Evolutionary conservation across 2,797 vertebrate species (phyloP).

Genomic region (Eutrigla gurnardus): DNA sequence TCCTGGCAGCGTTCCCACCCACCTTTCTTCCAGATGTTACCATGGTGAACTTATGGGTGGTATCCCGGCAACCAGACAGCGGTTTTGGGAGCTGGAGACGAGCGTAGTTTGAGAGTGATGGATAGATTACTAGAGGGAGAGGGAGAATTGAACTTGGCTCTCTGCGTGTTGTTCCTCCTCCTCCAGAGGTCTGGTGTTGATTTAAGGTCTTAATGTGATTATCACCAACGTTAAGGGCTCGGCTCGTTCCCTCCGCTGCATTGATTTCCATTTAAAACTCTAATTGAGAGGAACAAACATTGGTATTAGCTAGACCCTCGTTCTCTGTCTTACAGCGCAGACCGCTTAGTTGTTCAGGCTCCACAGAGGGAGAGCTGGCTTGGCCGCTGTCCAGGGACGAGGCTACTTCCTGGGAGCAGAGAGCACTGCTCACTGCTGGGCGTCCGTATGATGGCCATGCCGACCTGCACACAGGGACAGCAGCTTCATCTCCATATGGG

Average conservation of each 20-base stretch:
- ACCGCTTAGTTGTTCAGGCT: conserved; percentile 56
- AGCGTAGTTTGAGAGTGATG: conserved; percentile 73
- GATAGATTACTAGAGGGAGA: conserved; percentile 74
- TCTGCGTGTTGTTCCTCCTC: conserved; percentile 74
- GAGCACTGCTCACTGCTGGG: too few relatives aligned
- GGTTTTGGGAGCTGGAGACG: conserved; percentile 77
- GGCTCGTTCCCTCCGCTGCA: conserved; percentile 81
- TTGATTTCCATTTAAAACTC: conserved; percentile 88
- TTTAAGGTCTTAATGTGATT: conserved; percentile 84
- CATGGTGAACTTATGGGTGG: conserved; percentile 84
- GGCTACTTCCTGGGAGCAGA: conserved; percentile 58
- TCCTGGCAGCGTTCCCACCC: conserved; percentile 84
- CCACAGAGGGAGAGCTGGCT: conserved; percentile 45
- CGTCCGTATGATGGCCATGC: too few relatives aligned
- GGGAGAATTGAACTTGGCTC: conserved; percentile 77
- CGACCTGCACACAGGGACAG: conserved; percentile 43
- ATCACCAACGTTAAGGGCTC: conserved; percentile 77
- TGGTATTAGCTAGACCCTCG: conserved; percentile 77
- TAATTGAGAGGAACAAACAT: conserved; percentile 88
- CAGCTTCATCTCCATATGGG: conserved; percentile 49
- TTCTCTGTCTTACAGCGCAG: conserved; percentile 58
- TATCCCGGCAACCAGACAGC: conserved; percentile 85
- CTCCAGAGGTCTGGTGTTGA: conserved; percentile 83
- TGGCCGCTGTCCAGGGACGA: conserved; percentile 60
- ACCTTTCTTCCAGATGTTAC: conserved; percentile 92